phyloP scores from a whole-genome alignment of 2,888 invertebrate species.

The Hofmannophila pseudospretella region DNA sequence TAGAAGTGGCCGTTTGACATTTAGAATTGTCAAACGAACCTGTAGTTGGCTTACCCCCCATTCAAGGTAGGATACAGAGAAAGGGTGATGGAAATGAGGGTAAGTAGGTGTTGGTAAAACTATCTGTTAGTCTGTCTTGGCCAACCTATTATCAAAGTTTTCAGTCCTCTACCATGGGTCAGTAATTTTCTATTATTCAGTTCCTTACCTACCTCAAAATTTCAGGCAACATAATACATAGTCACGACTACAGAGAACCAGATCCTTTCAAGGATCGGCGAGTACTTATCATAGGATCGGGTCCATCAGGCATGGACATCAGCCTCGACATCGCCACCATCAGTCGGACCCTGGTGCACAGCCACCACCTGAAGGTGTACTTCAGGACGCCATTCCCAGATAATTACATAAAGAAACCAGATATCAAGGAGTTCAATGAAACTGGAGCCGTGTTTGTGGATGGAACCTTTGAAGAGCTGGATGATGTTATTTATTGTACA shows the following conservation, averaged over 20 bases:
- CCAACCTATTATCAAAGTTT: too few species aligned
- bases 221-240: constrained; percentile 81
- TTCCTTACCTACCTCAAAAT: too few species aligned
- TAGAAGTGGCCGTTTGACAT: too few species aligned
- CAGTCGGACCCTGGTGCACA: constrained; percentile 66
- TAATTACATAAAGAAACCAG: constrained; percentile 70
- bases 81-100: too few species aligned
- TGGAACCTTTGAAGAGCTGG: constrained; percentile 76
- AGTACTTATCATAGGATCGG: constrained; percentile 83
- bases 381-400: constrained; percentile 60
- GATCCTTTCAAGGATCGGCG: constrained; percentile 74
- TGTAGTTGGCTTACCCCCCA: too few species aligned
- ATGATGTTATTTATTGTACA: constrained; percentile 85
- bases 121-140: too few species aligned
- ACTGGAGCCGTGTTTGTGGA: constrained; percentile 78
- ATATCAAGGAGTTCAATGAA: constrained; percentile 66
- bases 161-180: too few species aligned
- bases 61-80: too few species aligned
- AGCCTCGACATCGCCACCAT: constrained; percentile 75
- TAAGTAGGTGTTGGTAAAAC: too few species aligned
- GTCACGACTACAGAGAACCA: constrained; percentile 84
- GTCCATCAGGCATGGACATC: constrained; percentile 86
- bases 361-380: constrained; percentile 64
- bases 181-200: too few species aligned
- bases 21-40: too few species aligned